Evolutionary conservation across 2,797 vertebrate genomes (phyloP), one percentile per base, ranked within the genome.

Genomic region (Neoniphon sammara): DNA sequence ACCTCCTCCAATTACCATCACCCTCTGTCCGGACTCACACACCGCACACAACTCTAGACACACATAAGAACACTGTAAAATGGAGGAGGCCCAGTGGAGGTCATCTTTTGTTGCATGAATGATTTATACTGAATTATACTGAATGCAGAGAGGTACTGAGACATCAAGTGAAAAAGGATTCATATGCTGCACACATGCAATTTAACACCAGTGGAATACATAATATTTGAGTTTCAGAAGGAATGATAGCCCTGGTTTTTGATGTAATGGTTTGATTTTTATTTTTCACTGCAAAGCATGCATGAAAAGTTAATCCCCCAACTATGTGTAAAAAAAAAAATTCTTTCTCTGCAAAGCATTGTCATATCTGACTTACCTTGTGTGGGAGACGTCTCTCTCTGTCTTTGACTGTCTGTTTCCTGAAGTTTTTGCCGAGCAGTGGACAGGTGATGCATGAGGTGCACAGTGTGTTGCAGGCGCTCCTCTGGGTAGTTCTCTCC

Each of bases 1-100:
- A 70, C 94, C 94, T 84, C 94, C 94, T 75, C 94, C 94, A 39
- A 95, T 85, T 65, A 94, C 93, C 91, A 95, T 88, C 42, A 95
- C 88, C 66, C 89, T 93, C 83, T 95, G 92, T 11, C 93, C 91
- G 44, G 69, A 50, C 56, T 87, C 83, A 82, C 93, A 93, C 70
- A 94, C 93, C 74, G 64, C 57, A 61, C 80, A 87, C 56, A 71
- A 11, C 11, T 78, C 84, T 87, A 73, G 5, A 89, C 70, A 89
- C 60, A 85, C 53, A 84, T 2, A 66, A 9, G 31, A 25, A 83
- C 6, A 82, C 5, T 36, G 15, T 31, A 34, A 59, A 72, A 25
- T 31, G n/a, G 8, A 62, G 44, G 44, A 46, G 18, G 17, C 1
- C 58, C 14, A 31, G 53, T 1, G 0, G 1, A 20, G 4, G 25